Base-by-base conservation (phyloP, 2,797 vertebrate genomes). In the Nannoperca obscura region DNA sequence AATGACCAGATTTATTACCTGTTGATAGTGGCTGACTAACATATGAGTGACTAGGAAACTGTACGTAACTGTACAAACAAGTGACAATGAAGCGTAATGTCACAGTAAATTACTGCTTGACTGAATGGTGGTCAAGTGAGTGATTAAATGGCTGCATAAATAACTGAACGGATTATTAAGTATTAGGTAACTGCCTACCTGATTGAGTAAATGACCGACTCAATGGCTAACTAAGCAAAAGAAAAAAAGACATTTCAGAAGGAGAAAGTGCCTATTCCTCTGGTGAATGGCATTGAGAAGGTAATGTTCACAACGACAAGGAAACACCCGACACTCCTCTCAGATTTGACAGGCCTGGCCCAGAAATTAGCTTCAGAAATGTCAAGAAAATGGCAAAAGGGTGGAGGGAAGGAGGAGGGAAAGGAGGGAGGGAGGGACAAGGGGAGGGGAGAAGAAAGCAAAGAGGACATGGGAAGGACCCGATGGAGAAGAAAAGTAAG, bases 321-420 rank as follows among this genome's bases (percentile, higher is more conserved):
- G 50, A 65, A 82, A 79, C 17, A 46, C 46, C 38, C 58, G 46
- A 42, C 38, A 68, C 53, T 71, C 30, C 55, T 50, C 22, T 71
- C 64, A 54, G 17, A 75, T 74, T 77, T 60, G 62, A 75, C 7
- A 49, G 17, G 44, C n/a, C 42, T n/a, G 13, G 68, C 55, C 44
- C 7, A 68, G 49, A 81, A 82, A 89, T 79, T 72, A 77, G 49
- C 74, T 34, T 30, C 61, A 64, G 38, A 86, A 83, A 83, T 86
- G 76, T 67, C 72, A 85, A 9, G 46, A 64, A 85, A 76, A 80
- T 60, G 62, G 60, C 50, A 82, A 50, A 49, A 61, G 47, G 34
- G 7, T 5, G 5, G 60, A 38, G 9, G 22, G 40, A 84, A 36
- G 61, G 32, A 64, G 65, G 27, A 27, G 24, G 24, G 24, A 27